Conservation (phyloP, 2,113 vertebrate species). For the Gnathonemus echidnorhynchus region DNA sequence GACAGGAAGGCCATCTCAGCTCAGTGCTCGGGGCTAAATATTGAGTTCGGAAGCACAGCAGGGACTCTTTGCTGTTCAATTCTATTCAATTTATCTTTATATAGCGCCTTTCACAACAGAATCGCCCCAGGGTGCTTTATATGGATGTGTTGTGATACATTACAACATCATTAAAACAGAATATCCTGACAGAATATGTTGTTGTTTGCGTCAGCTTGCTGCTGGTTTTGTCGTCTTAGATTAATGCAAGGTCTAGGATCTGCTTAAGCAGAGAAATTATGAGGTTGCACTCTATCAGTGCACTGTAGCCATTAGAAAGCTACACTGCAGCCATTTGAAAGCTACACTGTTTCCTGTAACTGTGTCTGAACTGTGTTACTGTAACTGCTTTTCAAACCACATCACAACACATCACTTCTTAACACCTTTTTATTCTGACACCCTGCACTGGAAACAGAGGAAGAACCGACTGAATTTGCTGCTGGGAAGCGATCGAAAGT, state of each 20-base stretch:
- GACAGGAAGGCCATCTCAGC: neutral
- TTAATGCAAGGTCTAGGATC: neutral
- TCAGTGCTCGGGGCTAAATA: neutral
- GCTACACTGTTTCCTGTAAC: neutral
- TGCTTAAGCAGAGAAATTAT: neutral
- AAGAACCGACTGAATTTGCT: neutral
- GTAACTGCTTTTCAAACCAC: neutral
- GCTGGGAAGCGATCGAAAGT: neutral
- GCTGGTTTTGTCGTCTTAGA: neutral
- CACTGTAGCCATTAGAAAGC: neutral
- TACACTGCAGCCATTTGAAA: neutral
- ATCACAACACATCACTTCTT: neutral
- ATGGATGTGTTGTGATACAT: neutral
- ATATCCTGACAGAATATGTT: neutral
- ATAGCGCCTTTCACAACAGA: neutral
- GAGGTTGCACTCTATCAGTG: neutral
- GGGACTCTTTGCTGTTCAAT: neutral
- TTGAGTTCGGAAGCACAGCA: neutral
- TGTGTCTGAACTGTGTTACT: too few species aligned
- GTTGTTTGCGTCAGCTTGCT: neutral
- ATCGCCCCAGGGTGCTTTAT: neutral
- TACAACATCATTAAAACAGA: neutral
- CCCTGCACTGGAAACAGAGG: neutral
- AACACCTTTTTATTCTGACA: neutral
- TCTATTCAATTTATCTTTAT: neutral